These are phyloP conservation scores for Rachycentron canadum DNA, from an alignment of 2,797 vertebrate species.

Conservation along the genomic window DNA sequence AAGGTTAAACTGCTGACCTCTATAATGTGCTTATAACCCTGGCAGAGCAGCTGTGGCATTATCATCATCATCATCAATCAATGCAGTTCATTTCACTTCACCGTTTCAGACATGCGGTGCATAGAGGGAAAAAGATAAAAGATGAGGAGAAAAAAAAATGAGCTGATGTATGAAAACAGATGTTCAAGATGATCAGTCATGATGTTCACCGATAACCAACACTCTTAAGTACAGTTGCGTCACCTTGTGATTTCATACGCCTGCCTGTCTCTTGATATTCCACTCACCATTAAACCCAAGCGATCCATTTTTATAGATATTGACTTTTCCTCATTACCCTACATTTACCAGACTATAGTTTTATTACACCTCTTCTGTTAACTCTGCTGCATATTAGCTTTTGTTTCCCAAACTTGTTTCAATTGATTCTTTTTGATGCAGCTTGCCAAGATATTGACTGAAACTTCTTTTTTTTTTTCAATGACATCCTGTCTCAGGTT, in stretches of 20 bases:
- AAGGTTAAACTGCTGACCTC: constrained; percentile 43
- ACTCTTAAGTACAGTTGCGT: constrained; percentile 25
- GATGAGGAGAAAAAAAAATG: constrained; percentile 10
- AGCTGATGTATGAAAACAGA: constrained; percentile 16
- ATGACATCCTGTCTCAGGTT: constrained; percentile 3
- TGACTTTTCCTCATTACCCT: constrained; percentile 32
- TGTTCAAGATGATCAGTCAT: constrained; percentile 16
- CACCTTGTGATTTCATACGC: constrained; percentile 4
- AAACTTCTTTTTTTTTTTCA: constrained; percentile 19
- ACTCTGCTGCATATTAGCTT: constrained; percentile 4
- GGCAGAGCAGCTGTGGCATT: constrained; percentile 27
- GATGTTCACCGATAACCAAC: background rate
- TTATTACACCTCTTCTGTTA: constrained; percentile 22
- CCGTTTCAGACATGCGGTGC: background rate
- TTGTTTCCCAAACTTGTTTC: constrained; percentile 11
- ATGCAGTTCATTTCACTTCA: background rate
- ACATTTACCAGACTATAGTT: constrained; percentile 30
- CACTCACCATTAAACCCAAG: constrained; percentile 34
- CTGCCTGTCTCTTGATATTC: constrained; percentile 36
- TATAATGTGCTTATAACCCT: constrained; percentile 19
- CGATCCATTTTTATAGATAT: constrained; percentile 36
- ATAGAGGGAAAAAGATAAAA: constrained; percentile 1
- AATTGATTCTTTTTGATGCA: constrained; percentile 15
- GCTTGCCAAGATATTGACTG: constrained; percentile 26
- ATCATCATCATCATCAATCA: constrained; percentile 34